These are phyloP conservation scores for Acronicta alni DNA, from an alignment of 2,888 invertebrate species.

Conservation along the genomic window DNA sequence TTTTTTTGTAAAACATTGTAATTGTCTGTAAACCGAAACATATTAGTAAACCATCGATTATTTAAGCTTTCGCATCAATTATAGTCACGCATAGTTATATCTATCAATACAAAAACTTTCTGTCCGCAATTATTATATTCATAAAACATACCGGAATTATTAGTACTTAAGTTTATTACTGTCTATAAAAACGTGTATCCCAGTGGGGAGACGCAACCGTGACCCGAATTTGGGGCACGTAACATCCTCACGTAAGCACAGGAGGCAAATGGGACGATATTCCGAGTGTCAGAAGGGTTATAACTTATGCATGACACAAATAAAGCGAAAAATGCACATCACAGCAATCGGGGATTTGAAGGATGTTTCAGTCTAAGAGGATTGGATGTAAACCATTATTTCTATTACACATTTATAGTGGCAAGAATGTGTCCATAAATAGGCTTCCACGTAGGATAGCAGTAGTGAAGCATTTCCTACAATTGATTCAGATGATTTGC, in stretches of 20 bases:
- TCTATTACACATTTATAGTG: conserved; percentile 36
- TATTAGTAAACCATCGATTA: conserved; percentile 18
- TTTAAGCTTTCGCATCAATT: conserved; percentile 27
- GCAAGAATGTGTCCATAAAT: conserved; percentile 26
- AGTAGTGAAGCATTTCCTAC: conserved; percentile 45
- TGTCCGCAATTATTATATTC: conserved; percentile 14
- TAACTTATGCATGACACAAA: conserved; percentile 21
- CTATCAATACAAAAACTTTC: conserved; percentile 20
- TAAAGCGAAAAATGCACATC: conserved; percentile 5
- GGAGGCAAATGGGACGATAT: conserved; percentile 33
- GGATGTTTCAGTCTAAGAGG: conserved; percentile 26
- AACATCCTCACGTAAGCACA: conserved; percentile 36
- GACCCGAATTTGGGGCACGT: conserved; percentile 39
- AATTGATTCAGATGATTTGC: conserved; percentile 33
- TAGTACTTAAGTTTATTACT: conserved; percentile 40
- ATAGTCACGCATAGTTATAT: conserved; percentile 17
- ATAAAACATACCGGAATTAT: conserved; percentile 22
- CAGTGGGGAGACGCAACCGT: conserved; percentile 29
- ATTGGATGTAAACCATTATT: conserved; percentile 49
- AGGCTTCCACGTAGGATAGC: conserved; percentile 32
- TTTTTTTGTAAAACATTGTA: no score
- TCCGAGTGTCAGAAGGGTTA: conserved; percentile 29
- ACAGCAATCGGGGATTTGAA: conserved; percentile 21
- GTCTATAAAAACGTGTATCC: conserved; percentile 36
- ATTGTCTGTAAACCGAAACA: not conserved